These are phyloP conservation scores for Salvelinus namaycush DNA, from an alignment of 2,113 vertebrate genomes.

Conservation along the genomic window DNA sequence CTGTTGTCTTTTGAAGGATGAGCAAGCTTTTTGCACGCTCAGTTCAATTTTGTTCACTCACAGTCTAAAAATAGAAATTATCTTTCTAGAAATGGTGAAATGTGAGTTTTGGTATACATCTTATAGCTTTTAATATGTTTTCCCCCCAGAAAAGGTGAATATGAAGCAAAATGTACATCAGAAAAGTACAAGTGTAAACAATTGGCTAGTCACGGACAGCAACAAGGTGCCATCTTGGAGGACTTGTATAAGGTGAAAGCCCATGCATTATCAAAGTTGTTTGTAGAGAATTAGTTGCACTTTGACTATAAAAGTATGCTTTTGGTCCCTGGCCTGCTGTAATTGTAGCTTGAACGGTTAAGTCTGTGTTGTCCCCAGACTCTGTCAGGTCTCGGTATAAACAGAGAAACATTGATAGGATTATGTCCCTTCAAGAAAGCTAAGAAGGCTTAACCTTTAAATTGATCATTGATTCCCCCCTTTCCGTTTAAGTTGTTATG, in stretches of 20 bases:
- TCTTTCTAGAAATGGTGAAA: background rate
- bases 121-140: too few species aligned
- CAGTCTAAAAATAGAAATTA: background rate
- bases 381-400: slow-evolving; percentile 19
- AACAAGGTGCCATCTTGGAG: too few species aligned
- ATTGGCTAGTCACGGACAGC: too few species aligned
- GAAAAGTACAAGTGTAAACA: too few species aligned
- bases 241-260: too few species aligned
- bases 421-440: slow-evolving; percentile 33
- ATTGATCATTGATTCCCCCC: slow-evolving; percentile 27
- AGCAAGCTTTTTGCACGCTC: slow-evolving; percentile 10
- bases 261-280: too few species aligned
- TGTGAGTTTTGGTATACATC: background rate
- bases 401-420: slow-evolving; percentile 47
- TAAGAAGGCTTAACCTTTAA: slow-evolving; percentile 48
- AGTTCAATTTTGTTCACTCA: slow-evolving; percentile 1
- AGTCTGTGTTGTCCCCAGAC: slow-evolving; percentile 8
- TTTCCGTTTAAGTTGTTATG: slow-evolving; percentile 30
- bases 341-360: background rate
- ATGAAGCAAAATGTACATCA: too few species aligned
- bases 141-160: too few species aligned
- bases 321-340: too few species aligned
- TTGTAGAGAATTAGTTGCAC: too few species aligned
- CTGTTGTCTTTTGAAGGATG: slow-evolving; percentile 37
- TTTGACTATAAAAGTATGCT: too few species aligned